Percentiles rank a stretch among this genome's conserved stretches.
Evolutionary conservation across 1,140 invertebrate species (phyloP).

Genomic region (Eriocheir sinensis): DNA sequence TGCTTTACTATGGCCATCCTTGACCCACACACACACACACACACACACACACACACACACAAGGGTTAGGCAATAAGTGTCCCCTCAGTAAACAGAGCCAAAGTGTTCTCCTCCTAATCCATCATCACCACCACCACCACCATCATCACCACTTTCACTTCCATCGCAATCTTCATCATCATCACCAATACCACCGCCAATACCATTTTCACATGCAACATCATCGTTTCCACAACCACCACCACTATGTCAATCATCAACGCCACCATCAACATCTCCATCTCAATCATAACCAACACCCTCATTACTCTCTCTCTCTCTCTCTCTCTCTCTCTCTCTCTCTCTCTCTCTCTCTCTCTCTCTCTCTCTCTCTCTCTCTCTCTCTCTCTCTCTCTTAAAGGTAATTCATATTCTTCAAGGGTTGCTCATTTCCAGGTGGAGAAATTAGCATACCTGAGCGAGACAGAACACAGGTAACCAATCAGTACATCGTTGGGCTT

Average conservation of each 20-base stretch:
- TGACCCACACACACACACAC: background rate
- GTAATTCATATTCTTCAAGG: background rate
- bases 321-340: conserved; percentile 20
- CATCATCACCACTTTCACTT: background rate
- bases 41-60: background rate
- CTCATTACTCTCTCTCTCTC: background rate
- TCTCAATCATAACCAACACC: background rate
- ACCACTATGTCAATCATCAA: background rate
- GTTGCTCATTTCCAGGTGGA: background rate
- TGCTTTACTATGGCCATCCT: too few species aligned
- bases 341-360: conserved; percentile 47
- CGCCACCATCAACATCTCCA: background rate
- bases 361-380: conserved; percentile 47
- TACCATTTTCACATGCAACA: background rate
- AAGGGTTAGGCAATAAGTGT: background rate
- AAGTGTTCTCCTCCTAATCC: too few species aligned
- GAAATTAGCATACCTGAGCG: too few species aligned
- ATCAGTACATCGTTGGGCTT: background rate
- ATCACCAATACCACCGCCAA: background rate
- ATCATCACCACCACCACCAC: background rate
- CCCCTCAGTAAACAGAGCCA: background rate
- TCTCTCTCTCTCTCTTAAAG: conserved; percentile 30
- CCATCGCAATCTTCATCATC: background rate
- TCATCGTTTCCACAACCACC: background rate
- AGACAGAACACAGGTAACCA: too few species aligned